phyloP scores from a whole-genome alignment of 37 sponge, comb jelly and placozoan genomes.

The Oopsacas minuta region DNA sequence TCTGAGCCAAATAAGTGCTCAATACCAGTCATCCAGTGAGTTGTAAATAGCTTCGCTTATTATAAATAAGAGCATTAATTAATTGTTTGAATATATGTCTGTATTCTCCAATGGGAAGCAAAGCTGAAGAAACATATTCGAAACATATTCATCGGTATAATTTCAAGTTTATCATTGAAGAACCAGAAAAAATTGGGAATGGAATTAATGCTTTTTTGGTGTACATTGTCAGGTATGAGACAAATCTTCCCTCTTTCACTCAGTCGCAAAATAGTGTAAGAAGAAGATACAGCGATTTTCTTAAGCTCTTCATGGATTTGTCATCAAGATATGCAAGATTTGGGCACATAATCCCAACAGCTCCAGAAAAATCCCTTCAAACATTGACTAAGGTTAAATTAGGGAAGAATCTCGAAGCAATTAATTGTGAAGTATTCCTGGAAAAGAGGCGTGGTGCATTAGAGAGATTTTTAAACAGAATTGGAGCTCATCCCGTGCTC shows the following conservation, averaged over 20 bases:
- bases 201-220: neutral
- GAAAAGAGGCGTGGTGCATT: conserved; percentile 5
- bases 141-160: neutral
- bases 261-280: neutral
- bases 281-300: conserved; percentile 8
- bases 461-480: neutral
- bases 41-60: neutral
- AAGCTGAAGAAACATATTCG: neutral
- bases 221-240: neutral
- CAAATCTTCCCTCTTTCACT: neutral
- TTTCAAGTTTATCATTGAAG: neutral
- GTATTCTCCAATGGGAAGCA: conserved; percentile 17
- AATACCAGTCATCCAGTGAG: neutral
- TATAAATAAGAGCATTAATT: neutral
- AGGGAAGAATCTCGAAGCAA: neutral
- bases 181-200: conserved; percentile 5
- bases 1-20: neutral
- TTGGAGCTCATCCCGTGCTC: neutral
- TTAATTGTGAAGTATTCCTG: neutral
- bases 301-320: neutral
- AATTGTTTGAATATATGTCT: too few relatives aligned
- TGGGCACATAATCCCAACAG: neutral
- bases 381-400: neutral
- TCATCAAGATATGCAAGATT: neutral
- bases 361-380: conserved; percentile 14